Conservation (phyloP, 2,888 invertebrate species). For the Platypus cylindrus region DNA sequence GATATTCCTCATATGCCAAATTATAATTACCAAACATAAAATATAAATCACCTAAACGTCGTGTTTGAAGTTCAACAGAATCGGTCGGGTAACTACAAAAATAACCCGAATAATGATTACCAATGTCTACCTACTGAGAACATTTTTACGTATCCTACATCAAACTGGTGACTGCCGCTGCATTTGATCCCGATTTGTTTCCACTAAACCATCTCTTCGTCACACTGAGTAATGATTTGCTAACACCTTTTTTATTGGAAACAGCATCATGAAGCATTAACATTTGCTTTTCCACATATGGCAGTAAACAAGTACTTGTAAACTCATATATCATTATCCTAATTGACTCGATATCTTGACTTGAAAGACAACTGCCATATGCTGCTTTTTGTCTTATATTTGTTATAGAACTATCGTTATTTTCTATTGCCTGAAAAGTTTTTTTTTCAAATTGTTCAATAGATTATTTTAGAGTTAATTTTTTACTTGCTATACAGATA, state of each 20-base stretch:
- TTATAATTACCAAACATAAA: conserved; percentile 93
- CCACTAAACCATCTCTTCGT: conserved; percentile 94
- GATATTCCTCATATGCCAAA: conserved; percentile 86
- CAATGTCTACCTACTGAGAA: neutral
- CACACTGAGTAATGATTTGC: conserved; percentile 83
- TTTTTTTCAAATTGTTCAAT: no score
- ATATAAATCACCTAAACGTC: conserved; percentile 88
- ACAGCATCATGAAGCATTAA: conserved; percentile 64
- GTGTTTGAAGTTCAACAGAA: conserved; percentile 82
- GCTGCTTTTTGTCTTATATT: conserved; percentile 1
- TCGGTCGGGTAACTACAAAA: conserved; percentile 58
- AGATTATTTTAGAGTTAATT: no score
- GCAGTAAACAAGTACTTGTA: conserved; percentile 71
- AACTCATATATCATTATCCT: conserved; percentile 80
- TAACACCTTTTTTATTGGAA: conserved; percentile 81
- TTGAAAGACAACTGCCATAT: conserved; percentile 66
- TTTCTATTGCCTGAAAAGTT: no score
- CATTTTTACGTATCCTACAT: conserved; percentile 52
- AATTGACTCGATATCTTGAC: conserved; percentile 74
- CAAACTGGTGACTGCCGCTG: conserved; percentile 62
- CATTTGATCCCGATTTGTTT: conserved; percentile 65
- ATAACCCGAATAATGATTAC: neutral
- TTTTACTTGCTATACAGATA: no score
- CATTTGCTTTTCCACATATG: conserved; percentile 85
- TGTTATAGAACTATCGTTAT: neutral